Evolutionary conservation across 2,888 invertebrate genomes (phyloP).

Genomic region (Noctua janthina): DNA sequence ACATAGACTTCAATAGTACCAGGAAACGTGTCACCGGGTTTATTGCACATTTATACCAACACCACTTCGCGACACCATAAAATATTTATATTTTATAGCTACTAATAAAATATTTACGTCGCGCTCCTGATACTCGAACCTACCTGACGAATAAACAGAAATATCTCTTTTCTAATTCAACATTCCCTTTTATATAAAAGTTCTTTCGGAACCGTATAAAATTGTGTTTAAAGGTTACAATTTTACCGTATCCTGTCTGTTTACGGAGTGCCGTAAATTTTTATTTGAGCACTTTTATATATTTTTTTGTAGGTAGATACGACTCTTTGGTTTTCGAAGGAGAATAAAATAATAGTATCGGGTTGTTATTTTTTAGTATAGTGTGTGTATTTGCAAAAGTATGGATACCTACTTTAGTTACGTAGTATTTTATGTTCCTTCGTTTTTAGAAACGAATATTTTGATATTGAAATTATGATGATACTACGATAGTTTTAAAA

Average conservation of each 20-base stretch:
- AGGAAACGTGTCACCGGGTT: constrained; percentile 59
- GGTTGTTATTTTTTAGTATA: constrained; percentile 53
- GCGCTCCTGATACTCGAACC: constrained; percentile 38
- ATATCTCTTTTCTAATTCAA: constrained; percentile 63
- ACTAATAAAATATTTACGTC: constrained; percentile 73
- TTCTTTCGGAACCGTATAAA: constrained; percentile 40
- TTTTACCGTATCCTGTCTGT: constrained; percentile 41
- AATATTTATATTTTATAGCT: constrained; percentile 74
- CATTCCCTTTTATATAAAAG: constrained; percentile 60
- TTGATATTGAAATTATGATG: not conserved
- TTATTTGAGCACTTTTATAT: constrained; percentile 51
- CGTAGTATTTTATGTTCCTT: not conserved
- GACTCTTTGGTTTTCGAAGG: constrained; percentile 38
- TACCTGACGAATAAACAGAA: constrained; percentile 65
- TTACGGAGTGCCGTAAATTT: constrained; percentile 50
- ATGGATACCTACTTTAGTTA: not conserved
- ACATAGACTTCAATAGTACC: constrained; percentile 40
- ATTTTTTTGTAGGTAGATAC: constrained; percentile 5
- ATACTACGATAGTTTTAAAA: not conserved
- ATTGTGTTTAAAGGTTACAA: constrained; percentile 54
- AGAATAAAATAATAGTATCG: constrained; percentile 28
- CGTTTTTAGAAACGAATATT: not conserved
- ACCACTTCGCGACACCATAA: constrained; percentile 66
- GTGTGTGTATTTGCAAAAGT: constrained; percentile 24
- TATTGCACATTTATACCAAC: constrained; percentile 62